These are phyloP conservation scores for Lagopus muta DNA, from an alignment of 2,113 vertebrate genomes.

Conservation along the genomic window DNA sequence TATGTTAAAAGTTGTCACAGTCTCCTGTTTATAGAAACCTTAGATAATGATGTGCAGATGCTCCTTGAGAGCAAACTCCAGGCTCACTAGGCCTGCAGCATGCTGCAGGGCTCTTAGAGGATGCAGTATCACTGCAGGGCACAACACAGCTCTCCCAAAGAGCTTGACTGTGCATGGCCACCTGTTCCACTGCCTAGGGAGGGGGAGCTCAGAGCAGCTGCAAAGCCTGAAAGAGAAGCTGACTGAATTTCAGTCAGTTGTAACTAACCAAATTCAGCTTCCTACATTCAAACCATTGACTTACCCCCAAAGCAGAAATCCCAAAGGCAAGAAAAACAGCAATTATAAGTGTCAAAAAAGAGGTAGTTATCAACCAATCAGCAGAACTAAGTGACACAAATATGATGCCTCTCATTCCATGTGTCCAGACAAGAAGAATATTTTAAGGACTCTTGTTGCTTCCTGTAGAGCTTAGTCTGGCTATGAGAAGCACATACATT, in stretches of 20 bases:
- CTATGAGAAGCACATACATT: background rate
- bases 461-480: background rate
- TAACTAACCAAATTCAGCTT: background rate
- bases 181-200: background rate
- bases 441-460: background rate
- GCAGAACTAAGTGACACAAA: background rate
- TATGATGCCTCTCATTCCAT: background rate
- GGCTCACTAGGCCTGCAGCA: background rate
- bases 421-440: background rate
- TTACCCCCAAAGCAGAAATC: background rate
- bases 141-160: background rate
- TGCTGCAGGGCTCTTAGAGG: background rate
- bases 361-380: background rate
- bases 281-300: background rate
- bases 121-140: background rate
- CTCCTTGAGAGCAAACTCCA: background rate
- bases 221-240: background rate
- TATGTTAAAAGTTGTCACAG: background rate
- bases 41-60: background rate
- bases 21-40: background rate
- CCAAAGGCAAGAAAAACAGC: background rate
- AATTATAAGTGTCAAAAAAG: background rate
- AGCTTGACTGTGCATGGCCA: accelerated
- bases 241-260: background rate
- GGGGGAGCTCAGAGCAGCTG: background rate